Conservation (phyloP, 2,888 invertebrate genomes). For the Megastigmus dorsalis region DNA sequence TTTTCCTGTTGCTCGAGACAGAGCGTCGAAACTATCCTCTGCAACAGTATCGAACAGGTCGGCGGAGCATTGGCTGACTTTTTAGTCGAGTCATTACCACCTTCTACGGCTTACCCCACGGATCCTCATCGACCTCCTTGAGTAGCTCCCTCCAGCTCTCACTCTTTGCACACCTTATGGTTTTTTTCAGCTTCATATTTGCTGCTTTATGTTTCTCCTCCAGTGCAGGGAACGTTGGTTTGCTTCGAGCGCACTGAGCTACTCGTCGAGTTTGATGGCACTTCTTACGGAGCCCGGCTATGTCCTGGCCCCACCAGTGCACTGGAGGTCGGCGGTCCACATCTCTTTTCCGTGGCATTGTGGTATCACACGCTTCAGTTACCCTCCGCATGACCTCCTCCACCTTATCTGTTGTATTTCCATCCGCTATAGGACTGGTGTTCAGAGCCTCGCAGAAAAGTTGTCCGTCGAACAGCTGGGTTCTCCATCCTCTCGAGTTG, state of each 20-base stretch:
- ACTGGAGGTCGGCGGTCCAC: constrained; percentile 18
- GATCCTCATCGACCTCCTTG: constrained; percentile 47
- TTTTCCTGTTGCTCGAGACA: not conserved
- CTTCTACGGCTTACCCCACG: constrained; percentile 52
- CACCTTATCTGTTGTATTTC: too few relatives aligned
- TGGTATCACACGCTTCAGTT: too few relatives aligned
- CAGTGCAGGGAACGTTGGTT: too few relatives aligned
- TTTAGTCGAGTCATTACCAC: constrained; percentile 52
- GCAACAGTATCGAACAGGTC: too few relatives aligned
- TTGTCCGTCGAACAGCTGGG: too few relatives aligned
- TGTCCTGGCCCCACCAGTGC: constrained; percentile 50
- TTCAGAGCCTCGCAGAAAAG: too few relatives aligned
- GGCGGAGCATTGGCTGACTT: constrained; percentile 26
- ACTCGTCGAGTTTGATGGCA: too few relatives aligned
- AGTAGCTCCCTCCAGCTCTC: constrained; percentile 43
- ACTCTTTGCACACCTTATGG: constrained; percentile 29
- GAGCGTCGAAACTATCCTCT: too few relatives aligned
- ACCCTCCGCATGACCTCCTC: too few relatives aligned
- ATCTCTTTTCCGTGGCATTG: too few relatives aligned
- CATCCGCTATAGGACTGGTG: too few relatives aligned
- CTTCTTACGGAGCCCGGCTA: constrained; percentile 35
- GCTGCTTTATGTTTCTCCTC: constrained; percentile 38
- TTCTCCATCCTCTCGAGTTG: too few relatives aligned
- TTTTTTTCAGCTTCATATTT: constrained; percentile 12
- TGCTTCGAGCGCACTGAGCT: not conserved